These are phyloP conservation scores for Dolichallabes microphthalmus DNA, from an alignment of 2,113 vertebrate species.

Conservation along the genomic window DNA sequence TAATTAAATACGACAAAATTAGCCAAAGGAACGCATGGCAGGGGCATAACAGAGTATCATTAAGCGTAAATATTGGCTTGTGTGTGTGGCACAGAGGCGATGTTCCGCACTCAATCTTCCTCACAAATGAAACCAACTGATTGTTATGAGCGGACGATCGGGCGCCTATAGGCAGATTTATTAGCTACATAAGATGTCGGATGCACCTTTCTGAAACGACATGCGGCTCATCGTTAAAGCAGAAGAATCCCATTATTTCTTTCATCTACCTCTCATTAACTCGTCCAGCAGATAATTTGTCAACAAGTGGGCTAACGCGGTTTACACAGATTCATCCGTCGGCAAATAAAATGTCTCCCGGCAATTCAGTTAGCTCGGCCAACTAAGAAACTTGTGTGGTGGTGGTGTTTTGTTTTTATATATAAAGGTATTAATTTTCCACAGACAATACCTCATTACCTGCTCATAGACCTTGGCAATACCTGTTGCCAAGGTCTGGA, in stretches of 20 bases:
- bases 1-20: conserved; percentile 15
- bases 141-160: not conserved
- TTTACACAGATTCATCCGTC: not conserved
- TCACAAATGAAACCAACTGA: conserved; percentile 4
- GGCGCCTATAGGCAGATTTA: conserved; percentile 16
- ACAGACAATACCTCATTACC: not conserved
- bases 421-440: not conserved
- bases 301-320: not conserved
- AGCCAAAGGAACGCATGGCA: not conserved
- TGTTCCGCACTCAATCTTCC: not conserved
- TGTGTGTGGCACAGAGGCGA: not conserved
- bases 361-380: not conserved
- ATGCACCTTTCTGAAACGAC: not conserved
- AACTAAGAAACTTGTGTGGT: not conserved
- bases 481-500: not conserved
- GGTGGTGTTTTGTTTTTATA: not conserved
- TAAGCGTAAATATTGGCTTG: not conserved
- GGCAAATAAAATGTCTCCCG: not conserved
- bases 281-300: not conserved
- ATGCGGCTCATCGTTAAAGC: conserved; percentile 8
- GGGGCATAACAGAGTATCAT: not conserved
- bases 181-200: not conserved
- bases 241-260: conserved; percentile 26
- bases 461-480: too few species aligned
- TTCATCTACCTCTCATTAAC: conserved; percentile 23